Conservation (phyloP, 1,140 invertebrate genomes). For the Sesamia nonagrioides region DNA sequence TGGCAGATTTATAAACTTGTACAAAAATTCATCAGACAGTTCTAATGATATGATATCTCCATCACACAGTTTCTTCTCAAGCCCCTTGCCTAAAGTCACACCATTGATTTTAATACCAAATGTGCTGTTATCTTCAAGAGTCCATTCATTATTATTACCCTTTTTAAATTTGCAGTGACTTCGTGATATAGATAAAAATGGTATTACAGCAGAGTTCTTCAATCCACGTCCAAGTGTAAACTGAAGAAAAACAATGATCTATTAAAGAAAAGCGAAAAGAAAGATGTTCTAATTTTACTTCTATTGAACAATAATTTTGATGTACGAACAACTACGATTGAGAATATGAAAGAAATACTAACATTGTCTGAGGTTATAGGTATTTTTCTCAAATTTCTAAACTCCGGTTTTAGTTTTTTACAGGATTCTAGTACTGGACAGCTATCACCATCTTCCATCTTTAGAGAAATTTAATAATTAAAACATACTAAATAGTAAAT, state of each 20-base stretch:
- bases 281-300: not conserved
- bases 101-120: conserved; percentile 86
- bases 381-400: conserved; percentile 67
- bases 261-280: not conserved
- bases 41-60: conserved; percentile 87
- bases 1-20: conserved; percentile 72
- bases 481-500: not conserved
- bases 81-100: conserved; percentile 71
- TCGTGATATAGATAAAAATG: conserved; percentile 86
- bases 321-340: not conserved
- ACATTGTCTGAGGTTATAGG: conserved; percentile 66
- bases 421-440: conserved; percentile 62
- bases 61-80: conserved; percentile 67
- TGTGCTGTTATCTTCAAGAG: conserved; percentile 84
- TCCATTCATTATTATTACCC: conserved; percentile 67
- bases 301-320: no score
- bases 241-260: conserved; percentile 61
- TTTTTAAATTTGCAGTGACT: conserved; percentile 86
- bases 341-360: conserved; percentile 50
- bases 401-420: conserved; percentile 70
- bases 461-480: conserved; percentile 23
- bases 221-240: conserved; percentile 86
- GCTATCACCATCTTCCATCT: conserved; percentile 55
- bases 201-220: conserved; percentile 82
- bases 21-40: conserved; percentile 79